These are phyloP conservation scores for Luehdorfia chinensis DNA, from an alignment of 1,140 invertebrate species.

Conservation along the genomic window DNA sequence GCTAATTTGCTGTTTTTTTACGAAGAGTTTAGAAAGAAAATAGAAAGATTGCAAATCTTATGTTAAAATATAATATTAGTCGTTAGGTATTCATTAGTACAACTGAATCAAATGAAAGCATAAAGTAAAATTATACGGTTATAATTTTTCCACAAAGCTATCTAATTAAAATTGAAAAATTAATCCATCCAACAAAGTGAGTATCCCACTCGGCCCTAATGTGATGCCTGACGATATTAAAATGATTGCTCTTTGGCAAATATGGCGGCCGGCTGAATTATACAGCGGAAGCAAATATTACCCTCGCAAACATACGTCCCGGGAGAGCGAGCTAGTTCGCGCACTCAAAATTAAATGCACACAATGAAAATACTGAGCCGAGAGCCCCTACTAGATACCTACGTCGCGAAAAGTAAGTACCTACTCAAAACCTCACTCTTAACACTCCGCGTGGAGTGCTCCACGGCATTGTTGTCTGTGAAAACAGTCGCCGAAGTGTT, in stretches of 20 bases:
- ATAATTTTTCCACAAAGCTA: slow-evolving; percentile 24
- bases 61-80: neutral
- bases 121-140: slow-evolving; percentile 3
- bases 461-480: slow-evolving; percentile 67
- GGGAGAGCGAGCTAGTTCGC: slow-evolving; percentile 77
- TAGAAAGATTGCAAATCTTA: too few species aligned
- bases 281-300: slow-evolving; percentile 82
- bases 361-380: slow-evolving; percentile 75
- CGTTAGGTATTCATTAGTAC: slow-evolving; percentile 11
- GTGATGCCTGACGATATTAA: slow-evolving; percentile 78
- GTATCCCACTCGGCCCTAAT: slow-evolving; percentile 69
- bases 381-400: slow-evolving; percentile 63
- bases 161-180: slow-evolving; percentile 67
- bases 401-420: slow-evolving; percentile 73
- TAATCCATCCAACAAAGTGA: slow-evolving; percentile 65
- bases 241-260: slow-evolving; percentile 83
- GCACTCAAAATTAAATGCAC: slow-evolving; percentile 79
- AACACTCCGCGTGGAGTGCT: slow-evolving; percentile 47
- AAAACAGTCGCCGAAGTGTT: slow-evolving; percentile 72
- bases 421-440: slow-evolving; percentile 59
- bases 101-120: slow-evolving; percentile 16
- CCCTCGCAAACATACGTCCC: slow-evolving; percentile 80
- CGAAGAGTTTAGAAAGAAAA: too few species aligned
- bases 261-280: slow-evolving; percentile 82
- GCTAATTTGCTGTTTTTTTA: too few species aligned